Evolutionary conservation across 2,888 invertebrate species (phyloP).

Genomic region (Cabera pusaria): DNA sequence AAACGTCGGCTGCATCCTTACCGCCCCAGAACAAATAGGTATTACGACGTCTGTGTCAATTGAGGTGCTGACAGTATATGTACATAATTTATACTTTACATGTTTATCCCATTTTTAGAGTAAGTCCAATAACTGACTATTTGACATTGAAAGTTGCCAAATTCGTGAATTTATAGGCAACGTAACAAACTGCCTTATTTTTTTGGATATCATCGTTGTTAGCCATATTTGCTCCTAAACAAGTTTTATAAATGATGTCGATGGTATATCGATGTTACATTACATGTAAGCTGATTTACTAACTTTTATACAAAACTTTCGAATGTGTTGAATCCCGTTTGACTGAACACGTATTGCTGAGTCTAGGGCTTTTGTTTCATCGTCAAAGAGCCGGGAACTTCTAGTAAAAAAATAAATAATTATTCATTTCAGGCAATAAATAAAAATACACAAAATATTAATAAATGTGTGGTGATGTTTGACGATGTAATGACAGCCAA

Average conservation of each 20-base stretch:
- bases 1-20: slow-evolving; percentile 18
- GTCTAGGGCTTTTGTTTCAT: slow-evolving; percentile 8
- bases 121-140: slow-evolving; percentile 48
- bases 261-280: slow-evolving; percentile 10
- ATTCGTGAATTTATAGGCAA: slow-evolving; percentile 18
- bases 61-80: slow-evolving; percentile 72
- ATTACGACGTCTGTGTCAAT: slow-evolving; percentile 69
- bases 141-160: slow-evolving; percentile 34
- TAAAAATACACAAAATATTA: too few species aligned
- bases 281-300: slow-evolving; percentile 15
- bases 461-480: slow-evolving; percentile 6
- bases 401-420: too few species aligned
- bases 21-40: slow-evolving; percentile 61
- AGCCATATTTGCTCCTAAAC: slow-evolving; percentile 27
- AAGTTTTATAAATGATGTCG: slow-evolving; percentile 17
- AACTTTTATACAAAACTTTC: slow-evolving; percentile 16
- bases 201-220: slow-evolving; percentile 16
- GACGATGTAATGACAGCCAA: slow-evolving; percentile 24
- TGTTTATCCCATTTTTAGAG: slow-evolving; percentile 56
- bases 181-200: slow-evolving; percentile 22
- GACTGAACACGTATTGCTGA: slow-evolving; percentile 7
- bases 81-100: slow-evolving; percentile 63
- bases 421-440: too few species aligned
- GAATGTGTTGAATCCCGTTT: slow-evolving; percentile 12
- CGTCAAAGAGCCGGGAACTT: not conserved